Evolutionary conservation across 1,140 invertebrate species (phyloP).

Genomic region (Drosophila ercepeae): DNA sequence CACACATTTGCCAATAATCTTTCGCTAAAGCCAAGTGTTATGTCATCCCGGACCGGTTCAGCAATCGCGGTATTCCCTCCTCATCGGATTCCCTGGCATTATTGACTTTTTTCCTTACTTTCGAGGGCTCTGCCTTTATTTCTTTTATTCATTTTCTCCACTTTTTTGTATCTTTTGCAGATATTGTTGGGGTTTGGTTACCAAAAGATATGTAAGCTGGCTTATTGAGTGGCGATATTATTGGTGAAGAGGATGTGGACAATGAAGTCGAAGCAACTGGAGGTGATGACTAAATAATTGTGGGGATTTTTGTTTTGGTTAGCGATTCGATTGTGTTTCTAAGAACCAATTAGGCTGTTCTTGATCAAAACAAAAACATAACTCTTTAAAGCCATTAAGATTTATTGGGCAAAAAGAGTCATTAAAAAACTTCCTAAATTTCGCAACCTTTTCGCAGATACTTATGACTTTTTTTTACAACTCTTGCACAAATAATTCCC

Average conservation of each 20-base stretch:
- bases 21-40: constrained; percentile 69
- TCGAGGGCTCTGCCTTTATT: constrained; percentile 47
- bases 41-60: constrained; percentile 73
- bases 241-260: constrained; percentile 46
- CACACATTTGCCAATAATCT: constrained; percentile 70
- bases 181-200: neutral
- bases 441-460: neutral
- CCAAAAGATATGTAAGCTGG: constrained; percentile 12
- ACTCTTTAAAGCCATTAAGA: neutral
- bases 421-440: neutral
- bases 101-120: constrained; percentile 36
- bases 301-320: constrained; percentile 22
- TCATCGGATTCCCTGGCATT: constrained; percentile 64
- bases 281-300: constrained; percentile 11
- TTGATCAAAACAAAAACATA: neutral
- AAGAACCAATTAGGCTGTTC: constrained; percentile 2
- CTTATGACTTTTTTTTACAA: neutral
- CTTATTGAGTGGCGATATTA: constrained; percentile 23
- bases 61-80: constrained; percentile 26
- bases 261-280: too few species aligned
- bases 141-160: constrained; percentile 29
- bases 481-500: neutral
- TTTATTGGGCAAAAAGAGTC: neutral
- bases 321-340: neutral
- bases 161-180: neutral